These are phyloP conservation scores for Macrophya alboannulata DNA, from an alignment of 2,888 invertebrate species.

Conservation along the genomic window DNA sequence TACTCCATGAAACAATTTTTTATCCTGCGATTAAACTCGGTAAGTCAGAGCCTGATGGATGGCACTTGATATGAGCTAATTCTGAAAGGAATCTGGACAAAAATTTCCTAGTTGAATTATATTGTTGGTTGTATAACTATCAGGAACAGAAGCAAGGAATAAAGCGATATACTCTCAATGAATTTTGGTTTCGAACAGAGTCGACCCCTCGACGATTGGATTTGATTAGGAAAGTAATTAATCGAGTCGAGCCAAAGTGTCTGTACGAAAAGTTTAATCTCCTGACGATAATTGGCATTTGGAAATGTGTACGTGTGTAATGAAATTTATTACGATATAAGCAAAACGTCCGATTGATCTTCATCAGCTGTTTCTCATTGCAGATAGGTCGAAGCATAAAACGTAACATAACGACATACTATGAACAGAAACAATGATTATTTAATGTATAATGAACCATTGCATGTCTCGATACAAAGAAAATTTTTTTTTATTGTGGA, in stretches of 20 bases:
- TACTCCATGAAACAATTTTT: too few relatives aligned
- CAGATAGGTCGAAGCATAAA: background rate
- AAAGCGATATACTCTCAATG: background rate
- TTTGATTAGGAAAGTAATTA: too few relatives aligned
- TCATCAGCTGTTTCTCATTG: background rate
- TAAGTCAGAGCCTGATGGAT: too few relatives aligned
- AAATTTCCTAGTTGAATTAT: background rate
- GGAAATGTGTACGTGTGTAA: background rate
- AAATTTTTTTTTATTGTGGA: background rate
- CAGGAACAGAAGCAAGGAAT: background rate
- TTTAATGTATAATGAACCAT: background rate
- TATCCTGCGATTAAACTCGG: too few relatives aligned
- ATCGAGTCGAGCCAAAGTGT: too few relatives aligned
- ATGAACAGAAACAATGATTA: background rate
- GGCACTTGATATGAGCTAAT: too few relatives aligned
- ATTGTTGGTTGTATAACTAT: background rate
- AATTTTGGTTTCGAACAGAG: background rate
- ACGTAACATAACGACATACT: background rate
- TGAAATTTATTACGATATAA: slow-evolving; percentile 10
- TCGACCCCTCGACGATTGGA: too few relatives aligned
- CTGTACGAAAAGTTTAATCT: background rate
- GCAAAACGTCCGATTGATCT: background rate
- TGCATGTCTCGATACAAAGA: background rate
- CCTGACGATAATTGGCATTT: background rate
- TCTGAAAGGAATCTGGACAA: too few relatives aligned